Evolutionary conservation across 2,797 vertebrate species (phyloP), one percentile per base, ranked within the genome.

Genomic region (Hylomyscus alleni): DNA sequence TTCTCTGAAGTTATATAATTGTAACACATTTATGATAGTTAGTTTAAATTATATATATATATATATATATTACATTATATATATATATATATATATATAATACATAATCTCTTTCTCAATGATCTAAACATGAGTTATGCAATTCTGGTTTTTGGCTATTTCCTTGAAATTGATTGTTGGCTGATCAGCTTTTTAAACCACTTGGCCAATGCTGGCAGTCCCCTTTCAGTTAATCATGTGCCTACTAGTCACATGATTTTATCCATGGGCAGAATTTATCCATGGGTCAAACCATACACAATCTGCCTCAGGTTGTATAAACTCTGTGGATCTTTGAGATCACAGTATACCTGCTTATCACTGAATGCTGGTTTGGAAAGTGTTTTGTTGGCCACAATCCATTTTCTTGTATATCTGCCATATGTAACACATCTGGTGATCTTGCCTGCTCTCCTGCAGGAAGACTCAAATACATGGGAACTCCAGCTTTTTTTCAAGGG

Each of bases 1-100:
- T 96, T 93, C 44, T 73, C 80, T 77, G 40, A 84, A 89, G 62
- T 91, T 92, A 89, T 83, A n/a, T 24, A 62, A 47, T 77, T 52
- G 17, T 83, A 80, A 52, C 62, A 88, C 76, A 47, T 62, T 84
- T 76, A 52, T 47, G 69, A 14, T 10, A 94, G 37, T 31, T 62
- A 11, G 9, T 10, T 52, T 10, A 1, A 52, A 9, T 9, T 52
- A 52, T 7, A 52, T 52, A 52, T 52, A 52, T 7, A 52, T 52
- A 52, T 52, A 52, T 7, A 52, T 52, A 54, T 56, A 56, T 15
- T n/a, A n/a, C n/a, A n/a, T n/a, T n/a, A 56, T 56, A 56, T 56
- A 56, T 4, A 56, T 56, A 56, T 56, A 58, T 5, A 58, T 19
- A 58, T 58, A 86, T 65, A 60, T 1, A 56, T 93, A 94, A 94